Percentiles rank a stretch among this genome's conserved stretches.
Conservation (phyloP, 2,888 invertebrate species). For the Chouioia cunea region DNA sequence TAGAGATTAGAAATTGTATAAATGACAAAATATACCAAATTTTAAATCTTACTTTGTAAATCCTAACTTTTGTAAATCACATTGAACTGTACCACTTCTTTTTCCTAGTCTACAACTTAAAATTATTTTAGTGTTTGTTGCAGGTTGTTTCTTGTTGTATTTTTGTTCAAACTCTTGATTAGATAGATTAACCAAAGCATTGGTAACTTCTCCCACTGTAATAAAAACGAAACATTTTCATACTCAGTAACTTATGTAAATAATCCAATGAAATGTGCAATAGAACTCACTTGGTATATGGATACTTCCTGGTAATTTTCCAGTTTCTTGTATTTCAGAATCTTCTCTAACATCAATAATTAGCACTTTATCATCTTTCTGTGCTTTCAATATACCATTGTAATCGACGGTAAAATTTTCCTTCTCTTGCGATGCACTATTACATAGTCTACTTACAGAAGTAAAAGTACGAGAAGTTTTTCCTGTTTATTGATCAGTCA, state of each 20-base stretch:
- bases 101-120: conserved; percentile 79
- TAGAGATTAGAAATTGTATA: conserved; percentile 33
- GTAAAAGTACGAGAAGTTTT: background rate
- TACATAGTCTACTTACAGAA: background rate
- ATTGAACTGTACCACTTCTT: conserved; percentile 75
- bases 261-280: background rate
- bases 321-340: conserved; percentile 77
- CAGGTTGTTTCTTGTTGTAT: conserved; percentile 75
- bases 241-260: background rate
- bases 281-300: conserved; percentile 79
- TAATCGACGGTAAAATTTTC: conserved; percentile 53
- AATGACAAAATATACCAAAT: conserved; percentile 19
- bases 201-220: conserved; percentile 72
- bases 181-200: conserved; percentile 68
- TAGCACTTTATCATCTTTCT: conserved; percentile 70
- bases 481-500: conserved; percentile 15
- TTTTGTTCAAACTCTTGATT: conserved; percentile 72
- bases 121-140: conserved; percentile 73
- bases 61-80: conserved; percentile 72
- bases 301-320: conserved; percentile 79
- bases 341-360: conserved; percentile 85
- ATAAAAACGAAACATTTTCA: conserved; percentile 44
- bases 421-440: conserved; percentile 44
- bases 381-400: conserved; percentile 63
- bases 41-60: conserved; percentile 72